These are phyloP conservation scores for Hippasteria phrygiana DNA, from an alignment of 53 echinoderm and acorn worm species.

Conservation along the genomic window DNA sequence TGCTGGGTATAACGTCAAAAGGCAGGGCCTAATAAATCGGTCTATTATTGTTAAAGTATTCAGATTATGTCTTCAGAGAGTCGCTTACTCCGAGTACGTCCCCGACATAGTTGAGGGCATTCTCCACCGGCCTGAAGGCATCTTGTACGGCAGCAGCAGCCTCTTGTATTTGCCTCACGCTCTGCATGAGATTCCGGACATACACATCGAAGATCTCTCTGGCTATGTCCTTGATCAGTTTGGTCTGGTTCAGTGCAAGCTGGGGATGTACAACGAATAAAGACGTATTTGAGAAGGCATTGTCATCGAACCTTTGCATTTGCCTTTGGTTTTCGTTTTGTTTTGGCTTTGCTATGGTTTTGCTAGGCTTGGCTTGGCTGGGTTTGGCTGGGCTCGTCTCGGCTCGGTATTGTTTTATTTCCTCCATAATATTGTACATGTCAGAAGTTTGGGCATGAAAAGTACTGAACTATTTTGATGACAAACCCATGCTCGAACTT, in stretches of 20 bases:
- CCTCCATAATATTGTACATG: no score
- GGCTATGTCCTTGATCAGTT: conserved; percentile 72
- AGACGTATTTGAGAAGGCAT: neutral
- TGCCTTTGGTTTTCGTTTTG: no score
- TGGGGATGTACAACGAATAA: conserved; percentile 23
- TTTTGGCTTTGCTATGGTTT: no score
- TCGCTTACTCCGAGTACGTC: conserved; percentile 67
- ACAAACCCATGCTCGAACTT: no score
- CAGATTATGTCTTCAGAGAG: neutral
- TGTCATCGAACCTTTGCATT: neutral
- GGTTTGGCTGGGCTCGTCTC: no score
- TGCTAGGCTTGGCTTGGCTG: no score
- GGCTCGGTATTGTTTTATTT: no score
- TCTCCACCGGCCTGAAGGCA: conserved; percentile 83
- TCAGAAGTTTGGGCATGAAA: no score
- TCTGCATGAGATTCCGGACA: conserved; percentile 69
- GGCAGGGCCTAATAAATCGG: no score
- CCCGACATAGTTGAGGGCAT: conserved; percentile 60
- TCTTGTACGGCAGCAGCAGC: conserved; percentile 63
- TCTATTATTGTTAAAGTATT: no score
- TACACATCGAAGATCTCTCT: conserved; percentile 80
- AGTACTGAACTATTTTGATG: no score
- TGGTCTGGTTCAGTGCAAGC: conserved; percentile 84
- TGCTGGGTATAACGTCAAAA: no score
- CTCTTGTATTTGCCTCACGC: conserved; percentile 68